These are phyloP conservation scores for Xiphorhynchus erythropygius DNA, from an alignment of 2,797 vertebrate species.

Conservation along the genomic window DNA sequence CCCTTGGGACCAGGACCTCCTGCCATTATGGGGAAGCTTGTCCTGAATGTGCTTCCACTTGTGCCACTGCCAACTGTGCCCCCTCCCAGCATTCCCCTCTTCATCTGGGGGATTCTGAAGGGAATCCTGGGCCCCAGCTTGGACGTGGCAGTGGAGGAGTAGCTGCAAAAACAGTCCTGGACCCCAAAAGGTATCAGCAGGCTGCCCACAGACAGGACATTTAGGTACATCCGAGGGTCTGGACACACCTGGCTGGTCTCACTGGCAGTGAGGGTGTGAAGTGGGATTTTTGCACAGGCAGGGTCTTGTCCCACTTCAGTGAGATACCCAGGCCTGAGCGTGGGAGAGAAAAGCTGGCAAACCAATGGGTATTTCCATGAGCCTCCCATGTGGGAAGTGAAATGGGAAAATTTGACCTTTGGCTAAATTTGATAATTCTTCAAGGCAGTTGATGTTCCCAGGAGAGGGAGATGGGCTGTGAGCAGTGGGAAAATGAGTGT, in stretches of 20 bases:
- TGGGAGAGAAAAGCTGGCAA: background rate
- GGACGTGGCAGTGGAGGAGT: background rate
- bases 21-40: accelerated
- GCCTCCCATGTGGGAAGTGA: accelerated
- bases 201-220: accelerated
- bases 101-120: background rate
- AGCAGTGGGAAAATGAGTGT: background rate
- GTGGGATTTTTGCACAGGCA: background rate
- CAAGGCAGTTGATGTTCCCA: background rate
- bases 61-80: accelerated
- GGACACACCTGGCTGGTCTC: background rate
- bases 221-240: background rate
- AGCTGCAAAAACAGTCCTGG: background rate
- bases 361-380: background rate
- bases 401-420: background rate
- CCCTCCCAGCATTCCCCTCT: background rate
- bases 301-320: background rate
- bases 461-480: background rate
- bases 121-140: accelerated
- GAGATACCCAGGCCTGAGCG: accelerated
- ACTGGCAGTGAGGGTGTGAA: background rate
- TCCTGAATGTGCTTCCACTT: background rate
- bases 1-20: background rate
- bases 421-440: background rate
- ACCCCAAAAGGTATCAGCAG: background rate